phyloP scores from a whole-genome alignment of 2,113 vertebrate species.

The Calyptommatus sinebrachiatus region DNA sequence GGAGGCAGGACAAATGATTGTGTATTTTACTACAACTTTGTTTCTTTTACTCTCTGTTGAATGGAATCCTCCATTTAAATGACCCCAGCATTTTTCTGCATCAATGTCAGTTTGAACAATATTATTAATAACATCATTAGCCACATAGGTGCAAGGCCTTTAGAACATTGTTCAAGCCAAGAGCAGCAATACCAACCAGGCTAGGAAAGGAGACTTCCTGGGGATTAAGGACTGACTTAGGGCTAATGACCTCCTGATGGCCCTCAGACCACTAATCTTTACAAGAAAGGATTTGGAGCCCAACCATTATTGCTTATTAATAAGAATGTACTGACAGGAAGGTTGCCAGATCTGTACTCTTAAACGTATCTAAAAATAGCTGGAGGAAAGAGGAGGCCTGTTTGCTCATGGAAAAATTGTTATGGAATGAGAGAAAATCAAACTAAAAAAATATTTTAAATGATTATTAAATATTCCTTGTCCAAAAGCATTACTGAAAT shows the following conservation, averaged over 20 bases:
- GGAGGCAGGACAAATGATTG: constrained; percentile 4
- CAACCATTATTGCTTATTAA: constrained; percentile 23
- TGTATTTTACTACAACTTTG: constrained; percentile 28
- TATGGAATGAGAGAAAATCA: not conserved
- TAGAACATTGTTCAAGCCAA: constrained; percentile 24
- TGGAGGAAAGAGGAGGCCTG: not conserved
- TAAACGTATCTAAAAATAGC: not conserved
- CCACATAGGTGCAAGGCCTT: not conserved
- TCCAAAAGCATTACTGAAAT: not conserved
- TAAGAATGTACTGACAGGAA: constrained; percentile 8
- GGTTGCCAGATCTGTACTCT: not conserved
- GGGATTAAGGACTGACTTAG: constrained; percentile 39
- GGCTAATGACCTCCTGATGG: constrained; percentile 30
- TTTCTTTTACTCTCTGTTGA: constrained; percentile 37
- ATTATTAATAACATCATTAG: not conserved
- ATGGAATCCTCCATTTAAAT: constrained; percentile 27
- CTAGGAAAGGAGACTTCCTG: constrained; percentile 41
- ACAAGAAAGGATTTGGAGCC: constrained; percentile 20
- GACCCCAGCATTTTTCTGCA: accelerated
- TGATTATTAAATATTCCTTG: not conserved
- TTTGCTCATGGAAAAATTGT: constrained; percentile 5
- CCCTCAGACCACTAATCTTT: constrained; percentile 38
- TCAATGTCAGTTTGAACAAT: not conserved
- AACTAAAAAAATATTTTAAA: not conserved
- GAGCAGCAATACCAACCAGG: not conserved